phyloP scores from a whole-genome alignment of 2,888 invertebrate species.

The Heliconius ismenius region DNA sequence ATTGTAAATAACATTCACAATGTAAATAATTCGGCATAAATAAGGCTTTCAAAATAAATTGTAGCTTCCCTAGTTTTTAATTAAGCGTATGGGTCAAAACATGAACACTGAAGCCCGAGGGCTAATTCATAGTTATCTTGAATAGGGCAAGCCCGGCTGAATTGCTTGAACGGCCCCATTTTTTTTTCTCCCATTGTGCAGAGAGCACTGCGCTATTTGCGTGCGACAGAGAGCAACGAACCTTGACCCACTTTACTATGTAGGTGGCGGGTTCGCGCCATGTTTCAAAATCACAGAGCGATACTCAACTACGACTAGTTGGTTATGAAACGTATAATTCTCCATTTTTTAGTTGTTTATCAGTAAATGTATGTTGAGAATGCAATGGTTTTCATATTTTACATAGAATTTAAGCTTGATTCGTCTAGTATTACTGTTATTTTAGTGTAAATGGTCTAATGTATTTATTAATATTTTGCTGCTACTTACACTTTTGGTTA shows the following conservation, averaged over 20 bases:
- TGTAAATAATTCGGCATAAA: conserved; percentile 12
- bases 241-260: conserved; percentile 42
- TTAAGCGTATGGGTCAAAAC: conserved; percentile 31
- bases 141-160: conserved; percentile 19
- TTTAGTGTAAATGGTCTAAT: background rate
- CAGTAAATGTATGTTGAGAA: background rate
- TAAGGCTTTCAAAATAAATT: conserved; percentile 8
- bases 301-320: background rate
- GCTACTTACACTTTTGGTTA: background rate
- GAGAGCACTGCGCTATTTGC: conserved; percentile 39
- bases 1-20: conserved; percentile 16
- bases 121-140: conserved; percentile 36
- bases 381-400: background rate
- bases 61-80: conserved; percentile 22
- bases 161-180: conserved; percentile 36
- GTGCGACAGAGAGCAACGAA: conserved; percentile 39
- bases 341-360: background rate
- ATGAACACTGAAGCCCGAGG: conserved; percentile 28
- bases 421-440: background rate
- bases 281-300: conserved; percentile 28
- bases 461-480: background rate
- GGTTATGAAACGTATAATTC: background rate
- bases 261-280: conserved; percentile 49
- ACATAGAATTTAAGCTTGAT: background rate
- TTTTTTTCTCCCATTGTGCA: conserved; percentile 33